A percentile compares a stretch with the other conserved stretches of the same genome.
Evolutionary conservation across 2,797 vertebrate species (phyloP).

Genomic region (Setipinna tenuifilis): DNA sequence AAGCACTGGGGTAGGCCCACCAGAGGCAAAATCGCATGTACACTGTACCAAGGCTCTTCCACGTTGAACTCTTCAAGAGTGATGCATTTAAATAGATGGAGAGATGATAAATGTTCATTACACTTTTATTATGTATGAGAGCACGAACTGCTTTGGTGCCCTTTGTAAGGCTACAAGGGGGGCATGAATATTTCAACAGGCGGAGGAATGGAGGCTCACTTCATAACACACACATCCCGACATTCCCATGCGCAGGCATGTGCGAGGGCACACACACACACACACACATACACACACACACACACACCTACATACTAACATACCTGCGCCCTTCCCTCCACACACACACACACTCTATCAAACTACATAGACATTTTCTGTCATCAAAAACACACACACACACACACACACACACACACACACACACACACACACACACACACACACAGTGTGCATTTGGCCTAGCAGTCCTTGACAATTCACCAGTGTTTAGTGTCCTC

Average conservation of each 20-base stretch:
- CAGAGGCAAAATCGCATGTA: background rate
- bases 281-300: background rate
- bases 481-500: slow-evolving; percentile 32
- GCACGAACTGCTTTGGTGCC: slow-evolving; percentile 46
- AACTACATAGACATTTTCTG: too few relatives aligned
- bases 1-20: background rate
- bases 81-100: slow-evolving; percentile 37
- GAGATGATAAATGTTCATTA: slow-evolving; percentile 52
- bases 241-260: background rate
- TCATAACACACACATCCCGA: background rate
- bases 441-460: slow-evolving; percentile 12
- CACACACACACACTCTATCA: too few relatives aligned
- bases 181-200: slow-evolving; percentile 55
- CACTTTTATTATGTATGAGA: slow-evolving; percentile 52
- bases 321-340: too few relatives aligned
- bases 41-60: slow-evolving; percentile 17
- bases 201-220: slow-evolving; percentile 40
- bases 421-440: too few relatives aligned
- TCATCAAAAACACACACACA: too few relatives aligned
- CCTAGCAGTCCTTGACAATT: slow-evolving; percentile 45
- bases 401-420: too few relatives aligned
- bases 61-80: slow-evolving; percentile 38
- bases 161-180: slow-evolving; percentile 50
- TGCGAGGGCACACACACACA: background rate
- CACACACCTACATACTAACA: background rate